Conservation (phyloP, 2,797 vertebrate genomes). For the Urosaurus nigricauda region DNA sequence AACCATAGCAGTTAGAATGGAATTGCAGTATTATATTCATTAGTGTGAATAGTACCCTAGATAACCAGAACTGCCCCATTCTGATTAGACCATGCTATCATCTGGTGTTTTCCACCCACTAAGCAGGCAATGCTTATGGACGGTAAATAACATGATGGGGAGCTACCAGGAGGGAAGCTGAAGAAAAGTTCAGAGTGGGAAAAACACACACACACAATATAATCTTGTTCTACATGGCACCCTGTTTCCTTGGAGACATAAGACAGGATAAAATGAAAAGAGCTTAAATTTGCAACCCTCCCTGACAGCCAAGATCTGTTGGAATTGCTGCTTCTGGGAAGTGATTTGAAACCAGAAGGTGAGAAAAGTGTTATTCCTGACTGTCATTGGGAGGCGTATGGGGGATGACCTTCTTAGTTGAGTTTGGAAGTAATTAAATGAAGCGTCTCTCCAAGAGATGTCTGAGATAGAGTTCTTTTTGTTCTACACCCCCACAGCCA, state of each 20-base stretch:
- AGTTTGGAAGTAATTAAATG: slow-evolving; percentile 38
- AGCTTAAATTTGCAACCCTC: not conserved
- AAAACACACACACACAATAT: not conserved
- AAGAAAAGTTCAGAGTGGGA: not conserved
- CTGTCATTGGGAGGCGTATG: slow-evolving; percentile 5
- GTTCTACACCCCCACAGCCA: not conserved
- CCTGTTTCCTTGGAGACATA: slow-evolving; percentile 18
- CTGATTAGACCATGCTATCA: too few relatives aligned
- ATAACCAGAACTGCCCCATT: too few relatives aligned
- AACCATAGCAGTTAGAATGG: too few relatives aligned
- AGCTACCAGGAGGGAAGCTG: not conserved
- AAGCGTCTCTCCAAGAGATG: not conserved
- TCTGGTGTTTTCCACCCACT: too few relatives aligned
- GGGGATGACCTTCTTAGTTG: not conserved
- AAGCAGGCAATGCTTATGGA: too few relatives aligned
- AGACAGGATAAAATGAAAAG: not conserved
- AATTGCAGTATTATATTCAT: too few relatives aligned
- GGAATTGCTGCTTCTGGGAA: not conserved
- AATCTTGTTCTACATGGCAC: not conserved
- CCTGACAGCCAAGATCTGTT: not conserved
- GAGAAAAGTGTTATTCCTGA: not conserved
- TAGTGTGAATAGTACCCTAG: too few relatives aligned
- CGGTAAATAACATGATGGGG: not conserved
- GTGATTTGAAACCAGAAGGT: slow-evolving; percentile 7
- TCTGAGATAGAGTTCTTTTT: rapidly evolving